Conservation (phyloP, 1,140 invertebrate species). For the Panagrolaimus sp. region DNA sequence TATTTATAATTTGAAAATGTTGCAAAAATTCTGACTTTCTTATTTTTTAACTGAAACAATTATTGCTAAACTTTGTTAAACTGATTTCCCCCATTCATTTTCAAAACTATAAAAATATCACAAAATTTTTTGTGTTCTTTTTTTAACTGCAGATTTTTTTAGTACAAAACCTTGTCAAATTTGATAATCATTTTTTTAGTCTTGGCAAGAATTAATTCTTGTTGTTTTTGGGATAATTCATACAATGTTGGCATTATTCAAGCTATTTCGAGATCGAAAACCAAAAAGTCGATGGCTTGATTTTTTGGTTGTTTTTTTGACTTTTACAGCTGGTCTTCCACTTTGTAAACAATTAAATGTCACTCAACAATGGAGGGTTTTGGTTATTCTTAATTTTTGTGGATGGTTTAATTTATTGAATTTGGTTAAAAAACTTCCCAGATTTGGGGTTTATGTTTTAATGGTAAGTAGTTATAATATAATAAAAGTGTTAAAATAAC, state of each 20-base stretch:
- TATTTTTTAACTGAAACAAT: no score
- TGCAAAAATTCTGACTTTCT: no score
- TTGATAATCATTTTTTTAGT: background rate
- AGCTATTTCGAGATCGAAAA: background rate
- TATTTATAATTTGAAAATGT: no score
- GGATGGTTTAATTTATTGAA: conserved; percentile 7
- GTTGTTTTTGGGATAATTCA: background rate
- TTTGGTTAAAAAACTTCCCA: background rate
- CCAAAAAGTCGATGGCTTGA: background rate
- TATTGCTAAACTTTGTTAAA: no score
- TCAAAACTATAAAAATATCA: no score
- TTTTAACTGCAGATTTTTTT: no score
- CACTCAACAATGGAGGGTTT: background rate
- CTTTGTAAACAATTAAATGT: background rate
- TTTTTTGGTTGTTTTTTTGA: background rate
- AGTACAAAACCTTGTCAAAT: background rate
- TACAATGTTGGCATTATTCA: background rate
- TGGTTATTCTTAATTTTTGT: conserved; percentile 1
- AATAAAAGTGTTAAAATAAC: no score
- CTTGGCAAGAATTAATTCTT: background rate
- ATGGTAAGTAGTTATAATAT: background rate
- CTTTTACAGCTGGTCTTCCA: background rate
- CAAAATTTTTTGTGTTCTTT: no score
- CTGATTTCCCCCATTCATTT: no score
- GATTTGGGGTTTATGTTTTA: conserved; percentile 14